Evolutionary conservation across 2,888 invertebrate genomes (phyloP), one percentile per base, ranked within the genome.

Genomic region (Pomacea canaliculata): DNA sequence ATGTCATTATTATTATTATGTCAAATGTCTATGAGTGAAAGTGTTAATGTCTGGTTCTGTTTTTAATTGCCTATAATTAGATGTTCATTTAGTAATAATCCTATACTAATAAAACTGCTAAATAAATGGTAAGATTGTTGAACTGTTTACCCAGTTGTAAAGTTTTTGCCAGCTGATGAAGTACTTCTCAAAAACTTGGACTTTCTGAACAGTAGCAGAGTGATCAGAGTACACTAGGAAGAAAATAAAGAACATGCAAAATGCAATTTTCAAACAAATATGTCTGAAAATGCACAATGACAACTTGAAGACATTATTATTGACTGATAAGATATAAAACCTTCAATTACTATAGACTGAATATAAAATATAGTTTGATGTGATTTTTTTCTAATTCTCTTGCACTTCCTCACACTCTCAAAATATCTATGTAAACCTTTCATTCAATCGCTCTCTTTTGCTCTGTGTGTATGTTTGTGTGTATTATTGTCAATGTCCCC

Each of bases 171-270:
- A 92, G 75, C 89, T 90, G 73, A 90, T 86, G 65, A 94, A 92
- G 85, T 93, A 94, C 7, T 90, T 89, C 86, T 93, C 93, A 81
- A 94, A 91, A 12, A 92, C 90, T 83, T 92, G 88, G 7, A 94
- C 89, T 84, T 93, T 93, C 73, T 89, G 89, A 9, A 92, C 91
- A 27, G 92, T 89, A 0, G 91, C 89, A 16, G 92, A 92, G 56
- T 92, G 91, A 19, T 92, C 92, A 77, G 93, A 71, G 90, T 89
- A 90, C 13, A 82, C 92, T 92, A 85, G 75, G 88, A 87, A 80
- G 70, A 27, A 49, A 63, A 19, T n/a, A 66, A 27, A 71, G 48
- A 18, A 66, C 16, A 51, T 8, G 23, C 27, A 18, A 76, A 18
- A 71, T 75, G 60, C 19, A 48, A 48, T 23, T 23, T 23, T 23